Percentiles rank a stretch among this genome's conserved stretches.
These are phyloP conservation scores for Tonatia bakeri DNA, from an alignment of 2,113 vertebrate genomes.

Conservation along the genomic window DNA sequence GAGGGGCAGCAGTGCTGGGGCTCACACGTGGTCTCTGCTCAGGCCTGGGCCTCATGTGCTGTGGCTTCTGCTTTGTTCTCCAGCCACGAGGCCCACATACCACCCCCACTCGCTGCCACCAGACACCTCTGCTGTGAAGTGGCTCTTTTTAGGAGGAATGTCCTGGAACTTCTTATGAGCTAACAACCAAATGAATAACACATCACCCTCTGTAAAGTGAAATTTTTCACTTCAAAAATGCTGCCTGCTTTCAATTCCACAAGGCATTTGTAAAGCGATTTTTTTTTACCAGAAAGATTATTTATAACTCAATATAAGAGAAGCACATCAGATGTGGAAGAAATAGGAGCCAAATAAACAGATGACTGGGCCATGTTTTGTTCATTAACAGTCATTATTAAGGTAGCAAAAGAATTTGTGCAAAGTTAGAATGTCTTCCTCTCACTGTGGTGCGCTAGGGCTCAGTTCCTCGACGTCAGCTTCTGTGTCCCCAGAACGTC, in stretches of 20 bases:
- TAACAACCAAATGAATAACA: neutral
- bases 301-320: neutral
- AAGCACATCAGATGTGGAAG: neutral
- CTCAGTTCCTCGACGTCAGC: neutral
- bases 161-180: neutral
- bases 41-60: accelerated
- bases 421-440: neutral
- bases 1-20: neutral
- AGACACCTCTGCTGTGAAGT: neutral
- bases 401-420: neutral
- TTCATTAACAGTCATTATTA: neutral
- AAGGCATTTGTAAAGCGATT: neutral
- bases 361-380: neutral
- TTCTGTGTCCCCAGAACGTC: neutral
- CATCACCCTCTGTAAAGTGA: neutral
- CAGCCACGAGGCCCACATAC: neutral
- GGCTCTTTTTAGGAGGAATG: neutral
- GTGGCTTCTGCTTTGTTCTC: neutral
- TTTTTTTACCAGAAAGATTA: neutral
- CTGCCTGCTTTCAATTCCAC: neutral
- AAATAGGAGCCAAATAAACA: neutral
- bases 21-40: neutral
- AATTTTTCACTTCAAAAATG: neutral
- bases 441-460: neutral
- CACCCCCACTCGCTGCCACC: accelerated